phyloP scores from a whole-genome alignment of 2,888 invertebrate genomes.

The Andrena bucephala region DNA sequence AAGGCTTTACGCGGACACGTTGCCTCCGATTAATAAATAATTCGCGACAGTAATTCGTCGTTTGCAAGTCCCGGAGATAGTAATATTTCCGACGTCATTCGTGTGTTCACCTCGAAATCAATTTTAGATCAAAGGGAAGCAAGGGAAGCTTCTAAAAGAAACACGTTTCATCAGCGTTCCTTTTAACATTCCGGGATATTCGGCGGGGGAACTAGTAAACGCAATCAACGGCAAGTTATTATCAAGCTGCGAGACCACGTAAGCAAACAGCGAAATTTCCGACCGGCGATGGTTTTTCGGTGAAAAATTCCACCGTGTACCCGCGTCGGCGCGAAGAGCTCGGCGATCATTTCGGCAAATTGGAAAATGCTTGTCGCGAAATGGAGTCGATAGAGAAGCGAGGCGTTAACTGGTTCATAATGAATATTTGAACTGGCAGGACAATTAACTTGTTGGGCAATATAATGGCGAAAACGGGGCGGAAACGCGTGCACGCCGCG shows the following conservation, averaged over 20 bases:
- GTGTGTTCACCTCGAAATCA: not conserved
- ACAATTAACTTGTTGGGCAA: slow-evolving; percentile 75
- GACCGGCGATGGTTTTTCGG: not conserved
- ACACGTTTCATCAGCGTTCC: not conserved
- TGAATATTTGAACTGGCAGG: slow-evolving; percentile 75
- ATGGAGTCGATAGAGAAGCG: slow-evolving; percentile 44
- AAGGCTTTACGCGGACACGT: not conserved
- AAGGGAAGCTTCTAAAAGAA: not conserved
- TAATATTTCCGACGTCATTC: not conserved
- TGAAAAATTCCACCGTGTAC: slow-evolving; percentile 18
- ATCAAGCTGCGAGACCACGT: too few species aligned
- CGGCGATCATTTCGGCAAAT: slow-evolving; percentile 62
- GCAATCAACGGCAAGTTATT: not conserved
- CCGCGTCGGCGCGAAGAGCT: slow-evolving; percentile 6
- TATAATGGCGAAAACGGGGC: slow-evolving; percentile 63
- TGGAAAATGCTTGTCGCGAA: slow-evolving; percentile 66
- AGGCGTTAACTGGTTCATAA: slow-evolving; percentile 67
- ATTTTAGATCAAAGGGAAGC: not conserved
- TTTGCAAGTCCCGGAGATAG: not conserved
- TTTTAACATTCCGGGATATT: not conserved
- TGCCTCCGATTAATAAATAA: slow-evolving; percentile 27
- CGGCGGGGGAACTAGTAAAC: not conserved
- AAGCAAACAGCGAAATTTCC: slow-evolving; percentile 5
- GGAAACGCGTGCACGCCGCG: not conserved
- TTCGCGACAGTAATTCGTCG: slow-evolving; percentile 5